These are phyloP conservation scores for Paedocypris micromegethes DNA, from an alignment of 2,797 vertebrate species.

Conservation along the genomic window DNA sequence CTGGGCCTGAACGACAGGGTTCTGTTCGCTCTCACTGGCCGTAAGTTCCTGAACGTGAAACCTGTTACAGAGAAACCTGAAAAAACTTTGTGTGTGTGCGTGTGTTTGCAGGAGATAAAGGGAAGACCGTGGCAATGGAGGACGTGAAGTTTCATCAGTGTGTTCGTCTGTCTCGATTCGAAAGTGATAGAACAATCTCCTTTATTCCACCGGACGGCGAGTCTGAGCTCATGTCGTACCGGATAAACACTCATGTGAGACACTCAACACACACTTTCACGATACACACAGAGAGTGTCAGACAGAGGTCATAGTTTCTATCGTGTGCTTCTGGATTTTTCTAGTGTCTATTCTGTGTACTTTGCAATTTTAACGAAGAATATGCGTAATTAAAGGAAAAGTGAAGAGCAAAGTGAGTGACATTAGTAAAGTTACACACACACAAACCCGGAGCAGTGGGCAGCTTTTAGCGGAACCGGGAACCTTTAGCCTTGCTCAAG, in stretches of 20 bases:
- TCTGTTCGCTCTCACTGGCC: slow-evolving; percentile 86
- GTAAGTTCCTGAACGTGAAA: slow-evolving; percentile 59
- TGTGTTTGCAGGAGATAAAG: slow-evolving; percentile 74
- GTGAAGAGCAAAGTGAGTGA: too few species aligned
- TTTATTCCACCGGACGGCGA: slow-evolving; percentile 91
- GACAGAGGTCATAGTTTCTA: too few species aligned
- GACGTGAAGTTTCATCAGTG: slow-evolving; percentile 96
- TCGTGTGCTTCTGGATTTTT: too few species aligned
- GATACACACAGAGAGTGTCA: neutral
- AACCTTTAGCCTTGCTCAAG: too few species aligned
- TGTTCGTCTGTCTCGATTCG: slow-evolving; percentile 87
- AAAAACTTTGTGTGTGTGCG: neutral
- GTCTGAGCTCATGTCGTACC: slow-evolving; percentile 93
- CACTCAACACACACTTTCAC: neutral
- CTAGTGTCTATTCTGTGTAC: too few species aligned
- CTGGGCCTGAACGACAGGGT: slow-evolving; percentile 88
- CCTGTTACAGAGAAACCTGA: neutral
- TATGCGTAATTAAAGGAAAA: too few species aligned
- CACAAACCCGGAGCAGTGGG: too few species aligned
- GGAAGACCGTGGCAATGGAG: slow-evolving; percentile 86
- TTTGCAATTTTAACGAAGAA: too few species aligned
- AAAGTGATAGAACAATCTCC: slow-evolving; percentile 87
- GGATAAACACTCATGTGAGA: slow-evolving; percentile 84
- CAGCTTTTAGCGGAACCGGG: too few species aligned
- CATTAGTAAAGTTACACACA: too few species aligned